These are phyloP conservation scores for Picathartes gymnocephalus DNA, from an alignment of 2,113 vertebrate genomes.

Conservation along the genomic window DNA sequence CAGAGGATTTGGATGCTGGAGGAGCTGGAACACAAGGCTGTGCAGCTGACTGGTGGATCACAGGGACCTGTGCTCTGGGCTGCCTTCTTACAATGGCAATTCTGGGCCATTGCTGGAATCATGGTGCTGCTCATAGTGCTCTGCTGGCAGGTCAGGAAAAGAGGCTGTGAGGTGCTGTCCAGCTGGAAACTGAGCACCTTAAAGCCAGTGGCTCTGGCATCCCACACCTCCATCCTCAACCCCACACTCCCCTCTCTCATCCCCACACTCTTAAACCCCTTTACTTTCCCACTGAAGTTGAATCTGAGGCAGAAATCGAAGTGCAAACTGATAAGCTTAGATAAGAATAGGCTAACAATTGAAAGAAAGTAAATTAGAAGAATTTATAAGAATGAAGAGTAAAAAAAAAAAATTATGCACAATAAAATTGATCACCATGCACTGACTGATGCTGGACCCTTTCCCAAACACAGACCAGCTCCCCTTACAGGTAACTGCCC, in stretches of 20 bases:
- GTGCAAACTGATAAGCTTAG: fast-evolving
- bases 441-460: fast-evolving
- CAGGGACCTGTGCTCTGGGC: not conserved
- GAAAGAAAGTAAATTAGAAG: not conserved
- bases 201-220: fast-evolving
- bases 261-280: not conserved
- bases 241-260: not conserved
- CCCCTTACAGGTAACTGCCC: not conserved
- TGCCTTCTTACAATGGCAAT: not conserved
- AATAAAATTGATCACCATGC: not conserved
- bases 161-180: not conserved
- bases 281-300: too few relatives aligned
- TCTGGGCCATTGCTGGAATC: not conserved
- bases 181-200: not conserved
- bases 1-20: not conserved
- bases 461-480: fast-evolving
- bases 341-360: not conserved
- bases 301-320: not conserved
- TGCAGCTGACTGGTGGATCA: not conserved
- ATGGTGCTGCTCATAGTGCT: not conserved
- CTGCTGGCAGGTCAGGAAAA: not conserved
- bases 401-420: not conserved
- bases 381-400: not conserved
- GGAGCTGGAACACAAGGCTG: not conserved
- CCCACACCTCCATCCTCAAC: not conserved